Conservation (phyloP, 2,888 invertebrate genomes). For the Drosophila falleni region DNA sequence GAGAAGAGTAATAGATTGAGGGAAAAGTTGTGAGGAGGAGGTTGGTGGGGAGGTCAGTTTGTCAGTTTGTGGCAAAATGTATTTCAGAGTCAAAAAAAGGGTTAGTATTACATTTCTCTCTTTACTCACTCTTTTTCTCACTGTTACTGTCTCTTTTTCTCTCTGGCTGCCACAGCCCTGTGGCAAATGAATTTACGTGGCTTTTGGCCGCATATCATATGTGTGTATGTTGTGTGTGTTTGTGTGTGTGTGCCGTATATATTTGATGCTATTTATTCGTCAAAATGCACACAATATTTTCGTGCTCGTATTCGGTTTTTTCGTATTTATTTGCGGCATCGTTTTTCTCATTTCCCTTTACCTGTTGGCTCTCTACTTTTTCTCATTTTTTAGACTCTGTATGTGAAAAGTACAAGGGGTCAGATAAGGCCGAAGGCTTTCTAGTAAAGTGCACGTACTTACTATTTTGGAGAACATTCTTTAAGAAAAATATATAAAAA, state of each 20-base stretch:
- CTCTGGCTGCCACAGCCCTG: background rate
- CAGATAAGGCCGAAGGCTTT: no score
- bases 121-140: slow-evolving; percentile 9
- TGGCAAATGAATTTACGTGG: slow-evolving; percentile 71
- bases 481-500: no score
- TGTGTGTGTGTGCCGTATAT: slow-evolving; percentile 26
- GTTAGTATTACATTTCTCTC: slow-evolving; percentile 48
- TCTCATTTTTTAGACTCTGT: background rate
- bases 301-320: slow-evolving; percentile 19
- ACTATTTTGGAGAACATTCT: no score
- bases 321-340: slow-evolving; percentile 52
- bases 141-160: background rate
- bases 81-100: slow-evolving; percentile 47
- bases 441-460: no score
- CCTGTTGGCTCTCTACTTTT: background rate
- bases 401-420: background rate
- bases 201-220: slow-evolving; percentile 48
- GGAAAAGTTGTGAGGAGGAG: background rate
- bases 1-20: background rate
- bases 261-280: slow-evolving; percentile 64
- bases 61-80: slow-evolving; percentile 29
- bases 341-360: slow-evolving; percentile 43
- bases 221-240: slow-evolving; percentile 12
- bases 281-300: slow-evolving; percentile 65
- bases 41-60: background rate